A percentile compares a stretch with the other conserved stretches of the same genome.
Conservation (phyloP, 2,888 invertebrate genomes). For the Frankliniella fusca region DNA sequence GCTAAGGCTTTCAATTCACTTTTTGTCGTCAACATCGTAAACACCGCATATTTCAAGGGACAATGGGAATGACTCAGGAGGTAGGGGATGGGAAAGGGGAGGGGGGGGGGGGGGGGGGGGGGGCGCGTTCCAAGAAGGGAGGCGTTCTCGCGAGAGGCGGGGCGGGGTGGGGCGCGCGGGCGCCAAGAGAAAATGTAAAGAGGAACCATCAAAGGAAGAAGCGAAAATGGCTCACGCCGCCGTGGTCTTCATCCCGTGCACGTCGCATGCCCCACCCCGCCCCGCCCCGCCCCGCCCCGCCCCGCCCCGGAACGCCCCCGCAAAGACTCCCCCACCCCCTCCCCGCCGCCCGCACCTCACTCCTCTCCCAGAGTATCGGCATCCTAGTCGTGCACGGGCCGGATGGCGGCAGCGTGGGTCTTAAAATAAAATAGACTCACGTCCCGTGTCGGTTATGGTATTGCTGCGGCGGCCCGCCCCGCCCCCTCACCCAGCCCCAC, state of each 20-base stretch:
- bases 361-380: neutral
- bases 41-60: conserved; percentile 21
- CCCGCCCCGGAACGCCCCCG: neutral
- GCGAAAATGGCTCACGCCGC: neutral
- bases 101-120: neutral
- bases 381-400: too few relatives aligned
- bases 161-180: neutral
- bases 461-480: neutral
- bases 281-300: neutral
- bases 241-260: neutral
- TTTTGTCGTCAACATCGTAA: conserved; percentile 25
- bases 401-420: neutral
- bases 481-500: neutral
- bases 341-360: neutral
- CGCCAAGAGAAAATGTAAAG: neutral
- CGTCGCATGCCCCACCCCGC: neutral
- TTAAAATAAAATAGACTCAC: neutral
- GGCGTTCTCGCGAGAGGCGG: neutral
- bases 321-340: neutral
- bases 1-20: conserved; percentile 20
- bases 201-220: conserved; percentile 15
- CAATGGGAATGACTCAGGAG: conserved; percentile 10
- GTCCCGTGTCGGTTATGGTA: neutral
- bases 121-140: neutral
- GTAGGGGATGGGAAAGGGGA: neutral